These are phyloP conservation scores for Catamblyrhynchus diadema DNA, from an alignment of 2,797 vertebrate genomes.

Conservation along the genomic window DNA sequence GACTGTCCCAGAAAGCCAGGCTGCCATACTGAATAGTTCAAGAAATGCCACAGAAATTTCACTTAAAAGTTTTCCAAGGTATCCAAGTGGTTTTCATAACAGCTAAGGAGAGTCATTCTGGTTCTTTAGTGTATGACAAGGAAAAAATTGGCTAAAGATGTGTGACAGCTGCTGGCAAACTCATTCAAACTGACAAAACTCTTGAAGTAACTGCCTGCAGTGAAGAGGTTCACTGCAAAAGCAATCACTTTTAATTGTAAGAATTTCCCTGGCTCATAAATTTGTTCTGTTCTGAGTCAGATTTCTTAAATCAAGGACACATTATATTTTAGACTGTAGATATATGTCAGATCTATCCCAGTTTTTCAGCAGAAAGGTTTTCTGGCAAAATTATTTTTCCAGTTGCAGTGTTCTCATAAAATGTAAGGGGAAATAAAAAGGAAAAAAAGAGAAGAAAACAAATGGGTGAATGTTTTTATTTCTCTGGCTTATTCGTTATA, in stretches of 20 bases:
- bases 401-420: neutral
- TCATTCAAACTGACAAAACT: slow-evolving; percentile 13
- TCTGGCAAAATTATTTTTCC: neutral
- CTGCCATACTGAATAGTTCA: neutral
- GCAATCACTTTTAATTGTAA: neutral
- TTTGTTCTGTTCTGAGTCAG: neutral
- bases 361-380: neutral
- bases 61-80: neutral
- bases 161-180: slow-evolving; percentile 13
- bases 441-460: neutral
- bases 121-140: neutral
- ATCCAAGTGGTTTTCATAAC: neutral
- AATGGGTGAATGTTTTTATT: neutral
- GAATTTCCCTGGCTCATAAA: neutral
- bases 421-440: fast-evolving
- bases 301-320: neutral
- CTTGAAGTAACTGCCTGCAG: neutral
- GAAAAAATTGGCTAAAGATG: slow-evolving; percentile 29
- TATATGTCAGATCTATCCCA: neutral
- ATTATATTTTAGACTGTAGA: neutral
- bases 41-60: neutral
- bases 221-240: slow-evolving; percentile 3
- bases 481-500: neutral
- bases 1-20: neutral
- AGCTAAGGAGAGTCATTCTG: slow-evolving; percentile 3